These are phyloP conservation scores for Hymenopus coronatus DNA, from an alignment of 2,888 invertebrate genomes.

Conservation along the genomic window DNA sequence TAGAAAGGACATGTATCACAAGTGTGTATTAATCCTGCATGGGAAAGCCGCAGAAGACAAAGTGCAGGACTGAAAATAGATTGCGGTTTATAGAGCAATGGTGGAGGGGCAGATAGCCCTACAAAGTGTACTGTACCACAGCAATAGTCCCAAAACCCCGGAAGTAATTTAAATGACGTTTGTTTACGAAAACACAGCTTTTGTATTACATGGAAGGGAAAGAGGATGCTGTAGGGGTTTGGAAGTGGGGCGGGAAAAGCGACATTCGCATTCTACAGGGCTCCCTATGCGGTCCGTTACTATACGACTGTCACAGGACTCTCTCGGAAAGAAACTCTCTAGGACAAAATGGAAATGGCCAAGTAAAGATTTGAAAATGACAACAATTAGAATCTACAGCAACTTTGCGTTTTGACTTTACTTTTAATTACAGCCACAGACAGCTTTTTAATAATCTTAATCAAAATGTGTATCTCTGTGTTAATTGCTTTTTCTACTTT, in stretches of 20 bases:
- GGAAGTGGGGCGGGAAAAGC: background rate
- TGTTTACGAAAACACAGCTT: conserved; percentile 38
- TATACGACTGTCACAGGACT: background rate
- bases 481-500: too few relatives aligned
- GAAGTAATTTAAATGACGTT: conserved; percentile 41
- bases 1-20: too few relatives aligned
- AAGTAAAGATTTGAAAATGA: background rate
- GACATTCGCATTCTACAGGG: background rate
- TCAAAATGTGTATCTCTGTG: too few relatives aligned
- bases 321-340: background rate
- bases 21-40: background rate
- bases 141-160: conserved; percentile 37
- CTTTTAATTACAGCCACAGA: too few relatives aligned
- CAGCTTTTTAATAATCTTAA: too few relatives aligned
- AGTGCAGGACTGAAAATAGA: background rate
- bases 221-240: background rate
- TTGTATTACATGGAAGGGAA: conserved; percentile 11
- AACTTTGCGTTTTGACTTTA: too few relatives aligned
- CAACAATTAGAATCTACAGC: too few relatives aligned
- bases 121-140: background rate
- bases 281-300: background rate
- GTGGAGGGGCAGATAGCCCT: background rate
- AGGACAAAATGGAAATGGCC: background rate
- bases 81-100: background rate
- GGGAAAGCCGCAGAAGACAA: background rate